phyloP scores from a whole-genome alignment of 2,797 vertebrate genomes.

The Myotis planiceps region DNA sequence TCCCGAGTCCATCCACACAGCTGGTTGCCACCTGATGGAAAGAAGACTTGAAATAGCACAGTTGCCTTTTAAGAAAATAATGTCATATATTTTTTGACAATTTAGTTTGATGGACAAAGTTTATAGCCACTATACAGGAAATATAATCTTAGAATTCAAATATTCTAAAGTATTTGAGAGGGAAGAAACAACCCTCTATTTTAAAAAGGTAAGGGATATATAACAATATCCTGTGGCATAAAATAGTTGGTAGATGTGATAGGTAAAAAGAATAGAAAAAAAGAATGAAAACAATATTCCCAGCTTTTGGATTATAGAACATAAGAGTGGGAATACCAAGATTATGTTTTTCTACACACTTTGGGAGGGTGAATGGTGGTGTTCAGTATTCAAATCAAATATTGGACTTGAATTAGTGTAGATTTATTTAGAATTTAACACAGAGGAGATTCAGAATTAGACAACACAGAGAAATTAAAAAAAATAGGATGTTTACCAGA shows the following conservation, averaged over 20 bases:
- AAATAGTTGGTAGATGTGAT: not conserved
- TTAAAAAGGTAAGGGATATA: not conserved
- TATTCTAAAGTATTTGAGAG: not conserved
- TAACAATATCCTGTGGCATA: not conserved
- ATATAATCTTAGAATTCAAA: not conserved
- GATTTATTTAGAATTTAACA: not conserved
- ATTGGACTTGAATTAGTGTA: not conserved
- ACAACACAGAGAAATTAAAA: not conserved
- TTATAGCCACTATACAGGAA: not conserved
- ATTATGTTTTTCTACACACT: not conserved
- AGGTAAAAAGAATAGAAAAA: not conserved
- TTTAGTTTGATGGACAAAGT: not conserved
- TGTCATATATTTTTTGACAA: not conserved
- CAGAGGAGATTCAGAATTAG: not conserved
- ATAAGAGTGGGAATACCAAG: not conserved
- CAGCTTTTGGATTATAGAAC: not conserved
- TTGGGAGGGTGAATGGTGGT: accelerated
- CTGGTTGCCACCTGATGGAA: not conserved
- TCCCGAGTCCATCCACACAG: not conserved
- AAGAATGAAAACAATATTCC: not conserved
- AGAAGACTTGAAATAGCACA: not conserved
- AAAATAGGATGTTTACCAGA: not conserved
- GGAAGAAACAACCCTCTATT: not conserved
- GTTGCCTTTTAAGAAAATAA: not conserved
- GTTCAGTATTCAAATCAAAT: not conserved